Evolutionary conservation across 2,113 vertebrate genomes (phyloP), one percentile per base, ranked within the genome.

Genomic region (Ursus arctos): DNA sequence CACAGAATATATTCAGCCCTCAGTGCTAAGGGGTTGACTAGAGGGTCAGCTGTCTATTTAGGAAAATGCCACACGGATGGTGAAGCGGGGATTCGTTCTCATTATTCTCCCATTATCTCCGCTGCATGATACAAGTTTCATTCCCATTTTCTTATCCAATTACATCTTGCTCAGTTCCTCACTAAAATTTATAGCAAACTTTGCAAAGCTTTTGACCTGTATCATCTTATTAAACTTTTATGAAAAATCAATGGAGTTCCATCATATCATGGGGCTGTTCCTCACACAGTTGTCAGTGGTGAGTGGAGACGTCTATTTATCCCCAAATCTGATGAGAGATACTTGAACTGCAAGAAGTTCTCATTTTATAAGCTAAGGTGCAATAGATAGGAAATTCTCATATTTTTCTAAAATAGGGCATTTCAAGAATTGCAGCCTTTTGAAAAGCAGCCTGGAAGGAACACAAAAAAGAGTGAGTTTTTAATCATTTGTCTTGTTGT

Each of bases 161-260:
- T 79, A 97, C 94, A 97, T 84, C 95, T 97, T 92, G 71, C 95
- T 98, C 97, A 67, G 96, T 89, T 94, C 95, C 96, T 95, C 95
- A 80, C 93, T 95, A 93, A 92, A 98, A 99, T 98, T 98, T 98
- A 98, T 96, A 98, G 98, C 96, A 98, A 98, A 98, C 96, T 98
- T 98, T 98, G 93, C 97, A 98, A 97, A 98, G 98, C 97, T 99
- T 99, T 98, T 98, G 98, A 98, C 95, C 98, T 99, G 98, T 98
- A 98, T 98, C 98, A 81, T 97, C 98, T 98, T 98, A 98, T 98
- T 98, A 98, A 99, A 98, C 85, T 98, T 99, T 98, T 98, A 99
- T 98, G 98, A 99, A 98, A 99, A 99, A 99, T 98, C 99, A 98
- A 98, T 98, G 94, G 92, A 57, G 65, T 97, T 98, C 98, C 98